Conservation (phyloP, 2,888 invertebrate genomes). For the Phyllotreta striolata region DNA sequence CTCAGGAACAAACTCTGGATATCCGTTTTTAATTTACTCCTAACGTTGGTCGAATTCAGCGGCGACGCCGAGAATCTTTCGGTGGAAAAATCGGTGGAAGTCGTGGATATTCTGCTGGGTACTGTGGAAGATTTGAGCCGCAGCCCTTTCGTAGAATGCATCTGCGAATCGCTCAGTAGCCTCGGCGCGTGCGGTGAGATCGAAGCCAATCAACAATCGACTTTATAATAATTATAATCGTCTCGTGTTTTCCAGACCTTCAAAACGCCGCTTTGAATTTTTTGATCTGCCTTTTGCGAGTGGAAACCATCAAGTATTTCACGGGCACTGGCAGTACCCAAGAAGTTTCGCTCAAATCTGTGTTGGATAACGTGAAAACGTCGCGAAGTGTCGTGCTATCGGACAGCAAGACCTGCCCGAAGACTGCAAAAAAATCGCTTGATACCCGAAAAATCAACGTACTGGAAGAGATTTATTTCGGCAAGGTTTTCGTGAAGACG, state of each 20-base stretch:
- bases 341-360: constrained; percentile 44
- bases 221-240: too few species aligned
- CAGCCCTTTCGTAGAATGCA: constrained; percentile 53
- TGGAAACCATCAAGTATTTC: constrained; percentile 42
- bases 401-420: constrained; percentile 21
- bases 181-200: constrained; percentile 51
- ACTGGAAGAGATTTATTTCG: constrained; percentile 52
- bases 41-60: constrained; percentile 53
- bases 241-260: constrained; percentile 45
- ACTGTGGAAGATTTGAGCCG: constrained; percentile 46
- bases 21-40: constrained; percentile 62
- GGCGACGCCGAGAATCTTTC: constrained; percentile 35
- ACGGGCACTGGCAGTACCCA: constrained; percentile 12
- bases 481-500: constrained; percentile 37
- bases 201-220: too few species aligned
- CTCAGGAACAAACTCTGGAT: constrained; percentile 64
- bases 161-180: constrained; percentile 56
- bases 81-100: constrained; percentile 42
- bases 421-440: constrained; percentile 17
- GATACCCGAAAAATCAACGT: constrained; percentile 42
- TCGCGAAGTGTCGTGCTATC: constrained; percentile 44
- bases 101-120: constrained; percentile 44
- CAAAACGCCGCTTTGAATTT: constrained; percentile 51
- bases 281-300: constrained; percentile 48
- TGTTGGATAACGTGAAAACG: constrained; percentile 53